Evolutionary conservation across 92 coral and sea anemone genomes (phyloP), one percentile per base, ranked within the genome.

Genomic region (Porites lobata): DNA sequence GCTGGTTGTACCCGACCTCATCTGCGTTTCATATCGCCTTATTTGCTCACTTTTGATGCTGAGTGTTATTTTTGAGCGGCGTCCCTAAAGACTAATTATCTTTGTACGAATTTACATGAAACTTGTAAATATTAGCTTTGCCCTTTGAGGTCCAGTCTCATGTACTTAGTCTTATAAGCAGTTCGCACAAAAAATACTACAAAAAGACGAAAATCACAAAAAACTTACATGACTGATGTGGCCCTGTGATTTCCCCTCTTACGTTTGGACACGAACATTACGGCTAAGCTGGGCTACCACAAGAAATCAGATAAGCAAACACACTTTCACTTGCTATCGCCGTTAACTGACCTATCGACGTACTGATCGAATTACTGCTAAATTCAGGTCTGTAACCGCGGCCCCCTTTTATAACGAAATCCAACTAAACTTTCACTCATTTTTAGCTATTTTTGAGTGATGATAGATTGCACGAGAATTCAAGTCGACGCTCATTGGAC

Each of bases 41-140:
- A n/a, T 70, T 56, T 80, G 75, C 69, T 78, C 14, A 24, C 2
- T 8, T 8, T 70, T 47, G 54, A 13, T 75, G 21, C 65, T 24
- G 61, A 52, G 29, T 80, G 85, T 69, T 70, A 21, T 20, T 69
- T 69, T 70, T 68, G 47, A 38, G 47, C 47, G 58, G 58, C 75
- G 77, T 70, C 86, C 78, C 78, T 78, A 18, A 32, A 11, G 58
- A 57, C 43, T 50, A 82, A 82, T 82, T 69, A 71, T 74, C 69
- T 69, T 68, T 73, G 26, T 12, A 17, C 20, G 47, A 7, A 47
- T 82, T 82, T 82, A 29, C 78, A 29, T 82, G 24, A 70, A 65
- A n/a, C 9, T 8, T 21, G 11, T 21, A 65, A 54, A 82, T 82
- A 82, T 82, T 82, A 70, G 86, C 8, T 18, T 47, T 38, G 58